Base-by-base conservation (phyloP, 2,113 vertebrate species). In the Scartelaos histophorus region DNA sequence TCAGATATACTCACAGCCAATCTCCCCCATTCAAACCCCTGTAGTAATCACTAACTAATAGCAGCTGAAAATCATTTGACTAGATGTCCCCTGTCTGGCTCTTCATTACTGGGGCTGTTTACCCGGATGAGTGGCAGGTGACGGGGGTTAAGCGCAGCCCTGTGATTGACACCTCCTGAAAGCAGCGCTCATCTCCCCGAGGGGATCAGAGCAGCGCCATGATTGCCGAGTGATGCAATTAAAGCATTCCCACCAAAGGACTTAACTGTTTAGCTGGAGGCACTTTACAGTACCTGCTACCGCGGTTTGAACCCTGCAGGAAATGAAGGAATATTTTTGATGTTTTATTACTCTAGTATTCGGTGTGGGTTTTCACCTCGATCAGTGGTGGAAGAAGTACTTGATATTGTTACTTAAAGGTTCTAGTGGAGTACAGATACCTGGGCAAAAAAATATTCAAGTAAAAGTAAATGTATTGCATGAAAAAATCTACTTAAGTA, bases 81-180 rank as follows among this genome's bases (percentile, higher is more conserved):
- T 21, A 77, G 25, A 68, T 67, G 43, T 84, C 74, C 74, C 38
- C 68, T 38, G 72, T 69, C 12, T 2, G 56, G 60, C 67, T 73
- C 56, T 75, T 72, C 73, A 80, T 81, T 76, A 77, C 69, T 68
- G 1, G 9, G 70, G 13, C 60, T 85, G 71, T 73, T 81, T 83
- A 84, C 81, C 79, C 79, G 81, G 64, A 87, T 87, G 84, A 91
- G 51, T 85, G 88, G 83, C 87, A 85, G 80, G 82, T 83, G 75
- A 86, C 45, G 67, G 73, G 71, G 84, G 85, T 87, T 86, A 85
- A 90, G 62, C 77, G 61, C 34, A 24, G 75, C 76, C 79, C 75
- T 70, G 13, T 89, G 86, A 91, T 82, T 82, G 88, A 88, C 81
- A 77, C 57, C 67, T 84, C 89, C 74, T 64, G 82, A 86, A 66